Conservation (phyloP, 2,113 vertebrate genomes). For the Carlito syrichta region DNA sequence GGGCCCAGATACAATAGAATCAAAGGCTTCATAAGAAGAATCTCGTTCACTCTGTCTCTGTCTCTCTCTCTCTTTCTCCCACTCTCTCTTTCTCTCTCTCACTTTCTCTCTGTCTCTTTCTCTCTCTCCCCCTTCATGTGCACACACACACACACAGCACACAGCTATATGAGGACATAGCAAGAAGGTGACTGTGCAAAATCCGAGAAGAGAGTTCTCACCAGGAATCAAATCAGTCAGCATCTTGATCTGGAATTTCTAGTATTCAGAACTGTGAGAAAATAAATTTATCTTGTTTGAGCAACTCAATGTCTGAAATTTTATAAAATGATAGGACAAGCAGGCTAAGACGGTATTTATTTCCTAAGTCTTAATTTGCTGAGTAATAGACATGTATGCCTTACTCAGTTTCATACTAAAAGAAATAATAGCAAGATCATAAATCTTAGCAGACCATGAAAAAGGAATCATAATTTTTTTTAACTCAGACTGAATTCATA, state of each 20-base stretch:
- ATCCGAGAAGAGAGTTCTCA: neutral
- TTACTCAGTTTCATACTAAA: conserved; percentile 12
- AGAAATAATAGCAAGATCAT: neutral
- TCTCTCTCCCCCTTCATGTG: neutral
- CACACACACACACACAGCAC: neutral
- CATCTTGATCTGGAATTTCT: neutral
- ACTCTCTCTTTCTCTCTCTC: neutral
- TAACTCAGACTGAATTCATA: neutral
- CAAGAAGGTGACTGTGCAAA: neutral
- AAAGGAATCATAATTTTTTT: conserved; percentile 33
- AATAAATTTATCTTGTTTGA: neutral
- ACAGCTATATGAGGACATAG: neutral
- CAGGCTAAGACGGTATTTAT: neutral
- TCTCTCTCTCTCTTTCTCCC: too few relatives aligned
- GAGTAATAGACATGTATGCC: neutral
- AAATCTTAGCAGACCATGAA: neutral
- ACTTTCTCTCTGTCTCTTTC: neutral
- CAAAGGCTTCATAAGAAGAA: neutral
- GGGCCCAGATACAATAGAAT: neutral
- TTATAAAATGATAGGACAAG: neutral
- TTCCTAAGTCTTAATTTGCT: neutral
- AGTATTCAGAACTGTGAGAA: neutral
- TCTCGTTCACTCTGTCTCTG: too few relatives aligned
- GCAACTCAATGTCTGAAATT: neutral
- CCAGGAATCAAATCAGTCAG: neutral